Conservation (phyloP, 2,888 invertebrate species). For the Allacma fusca region DNA sequence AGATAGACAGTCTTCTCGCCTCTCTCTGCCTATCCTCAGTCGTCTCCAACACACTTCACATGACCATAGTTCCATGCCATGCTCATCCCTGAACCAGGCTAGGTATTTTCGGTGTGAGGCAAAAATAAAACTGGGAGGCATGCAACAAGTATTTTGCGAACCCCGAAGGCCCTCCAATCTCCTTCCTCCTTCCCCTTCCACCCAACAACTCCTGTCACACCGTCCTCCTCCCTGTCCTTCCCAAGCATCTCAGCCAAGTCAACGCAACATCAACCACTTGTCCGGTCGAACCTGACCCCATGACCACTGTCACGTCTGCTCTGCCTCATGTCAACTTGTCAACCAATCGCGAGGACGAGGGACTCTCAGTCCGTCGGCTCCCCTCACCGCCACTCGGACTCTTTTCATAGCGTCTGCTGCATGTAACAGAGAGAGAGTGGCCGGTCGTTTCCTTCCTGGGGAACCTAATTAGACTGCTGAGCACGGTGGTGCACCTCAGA, state of each 20-base stretch:
- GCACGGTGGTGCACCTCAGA: neutral
- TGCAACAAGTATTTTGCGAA: slow-evolving; percentile 2
- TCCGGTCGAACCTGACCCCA: no score
- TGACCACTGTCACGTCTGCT: no score
- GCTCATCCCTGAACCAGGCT: neutral
- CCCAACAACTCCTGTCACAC: no score
- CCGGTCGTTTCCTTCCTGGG: neutral
- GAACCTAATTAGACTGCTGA: slow-evolving; percentile 20
- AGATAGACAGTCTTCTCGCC: no score
- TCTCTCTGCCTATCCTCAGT: no score
- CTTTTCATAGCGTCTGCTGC: neutral
- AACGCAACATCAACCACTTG: no score
- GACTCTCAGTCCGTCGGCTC: slow-evolving; percentile 1
- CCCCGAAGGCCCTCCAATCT: neutral
- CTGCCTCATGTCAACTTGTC: no score
- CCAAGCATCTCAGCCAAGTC: no score
- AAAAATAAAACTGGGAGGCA: slow-evolving; percentile 43
- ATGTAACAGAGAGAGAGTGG: slow-evolving; percentile 1
- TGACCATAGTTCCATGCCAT: no score
- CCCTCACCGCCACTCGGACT: neutral
- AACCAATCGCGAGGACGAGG: no score
- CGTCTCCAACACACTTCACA: no score
- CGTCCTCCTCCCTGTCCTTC: no score
- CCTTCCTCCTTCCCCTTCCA: neutral
- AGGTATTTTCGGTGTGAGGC: slow-evolving; percentile 35